Base-by-base conservation (phyloP, 2,113 vertebrate species). In the Tautogolabrus adspersus region DNA sequence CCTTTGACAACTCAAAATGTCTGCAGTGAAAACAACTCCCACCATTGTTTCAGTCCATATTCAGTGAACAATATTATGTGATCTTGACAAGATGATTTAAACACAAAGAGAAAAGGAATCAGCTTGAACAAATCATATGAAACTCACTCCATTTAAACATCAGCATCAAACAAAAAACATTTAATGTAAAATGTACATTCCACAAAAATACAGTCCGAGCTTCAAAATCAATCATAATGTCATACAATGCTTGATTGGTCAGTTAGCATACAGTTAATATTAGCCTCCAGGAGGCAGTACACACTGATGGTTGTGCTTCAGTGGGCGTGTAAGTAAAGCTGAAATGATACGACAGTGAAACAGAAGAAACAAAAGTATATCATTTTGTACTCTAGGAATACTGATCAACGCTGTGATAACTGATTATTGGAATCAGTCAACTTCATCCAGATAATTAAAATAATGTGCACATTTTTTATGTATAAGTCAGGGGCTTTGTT, bases 261-360 rank as follows among this genome's bases (percentile, higher is more conserved):
- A 73, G 51, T 61, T 59, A 79, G 63, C 37, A 15, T 62, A 62
- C 19, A 67, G 51, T 73, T 64, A 47, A 60, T 74, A 55, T 57
- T 40, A 54, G 21, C 34, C 44, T 59, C 56, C 30, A 72, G 46
- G 56, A 56, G 42, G 40, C 75, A 66, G 52, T 10, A n/a, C 30
- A 63, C 54, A 75, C 59, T 65, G 73, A 56, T 54, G 13, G 13
- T 3, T 44, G 51, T 34, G 8, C 65, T 23, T 59, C 52, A 75
- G 51, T 22, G 9, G 19, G n/a, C 1, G 40, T 12, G 62, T 64
- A 75, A 55, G 18, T 60, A 47, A 65, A 79, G 46, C 47, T 2
- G 46, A 56, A 19, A 44, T 8, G 1, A 54, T 65, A 77, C 46
- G 54, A 57, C 52, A 49, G 10, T 23, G 69, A 73, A 76, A 79